These are phyloP conservation scores for Drosophila hydei DNA, from an alignment of 1,140 invertebrate species.

Conservation along the genomic window DNA sequence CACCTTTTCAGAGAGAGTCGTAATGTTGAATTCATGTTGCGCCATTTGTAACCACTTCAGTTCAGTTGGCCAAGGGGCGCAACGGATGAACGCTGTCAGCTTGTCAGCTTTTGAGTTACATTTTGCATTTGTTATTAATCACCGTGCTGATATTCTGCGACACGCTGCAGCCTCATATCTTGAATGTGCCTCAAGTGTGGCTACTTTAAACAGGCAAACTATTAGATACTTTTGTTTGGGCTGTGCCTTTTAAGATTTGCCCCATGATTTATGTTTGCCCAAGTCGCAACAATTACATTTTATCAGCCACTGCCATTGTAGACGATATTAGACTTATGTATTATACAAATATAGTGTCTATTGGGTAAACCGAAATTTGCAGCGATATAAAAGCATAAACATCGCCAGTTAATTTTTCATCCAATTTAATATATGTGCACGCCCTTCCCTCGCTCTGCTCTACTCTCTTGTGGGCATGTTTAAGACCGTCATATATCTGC, in stretches of 20 bases:
- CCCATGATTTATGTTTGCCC: constrained; percentile 65
- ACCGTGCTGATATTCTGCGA: constrained; percentile 65
- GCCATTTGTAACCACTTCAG: constrained; percentile 71
- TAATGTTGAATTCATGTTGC: constrained; percentile 66
- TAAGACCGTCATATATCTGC: constrained; percentile 70
- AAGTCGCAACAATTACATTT: constrained; percentile 72
- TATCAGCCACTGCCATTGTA: constrained; percentile 44
- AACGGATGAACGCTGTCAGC: constrained; percentile 43
- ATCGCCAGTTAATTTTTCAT: constrained; percentile 43
- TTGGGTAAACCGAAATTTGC: constrained; percentile 42
- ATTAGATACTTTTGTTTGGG: constrained; percentile 77
- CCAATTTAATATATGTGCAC: constrained; percentile 35
- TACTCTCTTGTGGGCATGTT: constrained; percentile 49
- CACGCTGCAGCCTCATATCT: constrained; percentile 53
- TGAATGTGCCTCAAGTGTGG: constrained; percentile 41
- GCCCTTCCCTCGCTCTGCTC: not conserved
- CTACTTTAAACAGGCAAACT: constrained; percentile 65
- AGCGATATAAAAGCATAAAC: constrained; percentile 40
- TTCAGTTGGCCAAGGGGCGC: constrained; percentile 17
- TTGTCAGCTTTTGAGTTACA: constrained; percentile 56
- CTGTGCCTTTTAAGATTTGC: constrained; percentile 66
- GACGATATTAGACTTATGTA: constrained; percentile 25
- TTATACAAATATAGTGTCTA: constrained; percentile 21
- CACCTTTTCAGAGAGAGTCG: constrained; percentile 23
- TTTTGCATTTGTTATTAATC: constrained; percentile 70